Base-by-base conservation (phyloP, 2,113 vertebrate species). In the Lophotis ruficrista region DNA sequence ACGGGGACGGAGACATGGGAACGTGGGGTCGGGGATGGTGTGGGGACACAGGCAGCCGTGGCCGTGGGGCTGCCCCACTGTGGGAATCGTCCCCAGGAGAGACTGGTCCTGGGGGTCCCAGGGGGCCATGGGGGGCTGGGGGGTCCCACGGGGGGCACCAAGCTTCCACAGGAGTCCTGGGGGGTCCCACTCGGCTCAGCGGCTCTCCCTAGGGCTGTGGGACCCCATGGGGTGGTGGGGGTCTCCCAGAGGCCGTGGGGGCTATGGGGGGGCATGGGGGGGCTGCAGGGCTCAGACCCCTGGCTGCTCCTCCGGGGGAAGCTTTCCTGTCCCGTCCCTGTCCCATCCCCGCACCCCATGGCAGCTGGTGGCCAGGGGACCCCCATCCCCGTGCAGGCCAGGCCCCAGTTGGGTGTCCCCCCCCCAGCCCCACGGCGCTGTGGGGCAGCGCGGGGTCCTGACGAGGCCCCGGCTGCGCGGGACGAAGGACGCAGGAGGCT, bases 401-500 rank as follows among this genome's bases (percentile, higher is more conserved):
- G 19, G 6, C 27, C 43, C 54, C 2, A 9, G 18, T 2, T 38
- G 43, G 22, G 33, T 25, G 33, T 25, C 73, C 24, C 6, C 10
- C 51, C 45, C 68, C 24, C 38, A 61, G 43, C 15, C 68, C 57
- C 56, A 14, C 2, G 12, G 47, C 9, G 6, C 47, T 25, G 45
- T n/a, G 66, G 66, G 68, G 47, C 3, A 0, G 25, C 1, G 30
- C 13, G 54, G 56, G 35, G 27, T 18, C 37, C 38, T 7, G 10
- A 10, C 1, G 1, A 37, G n/a, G 11, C 12, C 41, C 31, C 4
- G 7, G 18, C 19, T 5, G 25, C 1, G 5, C 0, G 8, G 31
- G 47, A 43, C 3, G 31, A 54, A 84, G 48, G 48, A 54, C 4
- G 25, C 10, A 41, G 5, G 33, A 54, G 82, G 54, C 48, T 27